These are phyloP conservation scores for Cephus spinipes DNA, from an alignment of 2,888 invertebrate species.

Conservation along the genomic window DNA sequence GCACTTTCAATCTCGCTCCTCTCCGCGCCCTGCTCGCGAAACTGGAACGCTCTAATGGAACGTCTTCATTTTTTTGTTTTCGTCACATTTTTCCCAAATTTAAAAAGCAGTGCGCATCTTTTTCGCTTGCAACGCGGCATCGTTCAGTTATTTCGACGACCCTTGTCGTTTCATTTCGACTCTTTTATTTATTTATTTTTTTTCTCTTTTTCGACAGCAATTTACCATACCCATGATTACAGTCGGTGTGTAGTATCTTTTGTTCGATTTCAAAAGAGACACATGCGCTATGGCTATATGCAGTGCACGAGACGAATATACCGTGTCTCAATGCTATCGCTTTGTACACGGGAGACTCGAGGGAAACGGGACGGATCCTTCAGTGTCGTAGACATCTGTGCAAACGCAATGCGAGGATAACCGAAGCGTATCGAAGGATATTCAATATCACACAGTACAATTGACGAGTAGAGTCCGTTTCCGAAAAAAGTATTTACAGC, in stretches of 20 bases:
- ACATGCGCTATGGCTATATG: neutral
- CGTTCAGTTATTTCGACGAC: neutral
- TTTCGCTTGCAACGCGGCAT: neutral
- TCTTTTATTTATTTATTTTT: neutral
- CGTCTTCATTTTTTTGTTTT: neutral
- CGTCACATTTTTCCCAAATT: neutral
- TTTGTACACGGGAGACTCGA: neutral
- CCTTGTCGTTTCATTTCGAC: neutral
- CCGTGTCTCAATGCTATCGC: neutral
- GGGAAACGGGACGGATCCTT: neutral
- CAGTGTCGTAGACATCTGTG: conserved; percentile 24
- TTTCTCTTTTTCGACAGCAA: neutral
- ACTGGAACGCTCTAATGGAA: neutral
- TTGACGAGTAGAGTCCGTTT: neutral
- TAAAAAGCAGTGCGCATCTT: neutral
- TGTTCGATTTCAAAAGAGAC: neutral
- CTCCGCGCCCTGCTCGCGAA: neutral
- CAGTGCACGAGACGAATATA: neutral
- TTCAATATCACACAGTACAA: conserved; percentile 27
- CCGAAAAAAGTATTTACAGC: neutral
- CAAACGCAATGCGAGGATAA: conserved; percentile 34
- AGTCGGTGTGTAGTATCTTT: neutral
- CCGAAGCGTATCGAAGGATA: conserved; percentile 35
- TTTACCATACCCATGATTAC: neutral
- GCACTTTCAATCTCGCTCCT: neutral